These are phyloP conservation scores for Trichomycterus rosablanca DNA, from an alignment of 2,113 vertebrate species.

Conservation along the genomic window DNA sequence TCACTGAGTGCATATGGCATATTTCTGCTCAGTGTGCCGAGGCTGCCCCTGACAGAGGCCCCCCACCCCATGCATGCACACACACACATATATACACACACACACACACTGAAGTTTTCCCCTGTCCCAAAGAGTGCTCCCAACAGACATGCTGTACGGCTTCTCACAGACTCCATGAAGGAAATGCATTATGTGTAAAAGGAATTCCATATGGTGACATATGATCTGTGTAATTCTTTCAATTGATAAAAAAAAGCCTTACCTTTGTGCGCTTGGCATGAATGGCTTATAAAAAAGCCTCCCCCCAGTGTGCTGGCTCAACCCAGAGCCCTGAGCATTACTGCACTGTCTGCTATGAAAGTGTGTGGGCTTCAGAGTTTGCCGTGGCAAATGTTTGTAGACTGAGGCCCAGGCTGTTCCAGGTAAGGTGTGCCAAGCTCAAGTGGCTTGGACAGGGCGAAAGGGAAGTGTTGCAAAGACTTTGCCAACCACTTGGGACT, in stretches of 20 bases:
- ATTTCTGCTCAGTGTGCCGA: constrained; percentile 70
- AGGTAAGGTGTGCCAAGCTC: constrained; percentile 66
- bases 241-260: constrained; percentile 60
- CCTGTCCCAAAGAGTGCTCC: constrained; percentile 67
- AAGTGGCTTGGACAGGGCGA: constrained; percentile 66
- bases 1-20: constrained; percentile 76
- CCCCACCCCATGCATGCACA: constrained; percentile 43
- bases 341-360: constrained; percentile 39
- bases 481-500: constrained; percentile 55
- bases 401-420: constrained; percentile 62
- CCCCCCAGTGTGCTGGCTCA: not conserved
- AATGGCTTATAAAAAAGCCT: constrained; percentile 35
- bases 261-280: constrained; percentile 54
- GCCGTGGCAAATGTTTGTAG: constrained; percentile 47
- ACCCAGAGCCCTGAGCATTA: constrained; percentile 11
- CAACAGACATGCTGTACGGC: constrained; percentile 55
- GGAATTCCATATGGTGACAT: constrained; percentile 74
- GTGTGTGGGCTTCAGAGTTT: constrained; percentile 48
- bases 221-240: constrained; percentile 67
- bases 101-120: constrained; percentile 44
- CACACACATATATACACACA: constrained; percentile 39
- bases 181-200: constrained; percentile 74
- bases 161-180: constrained; percentile 66
- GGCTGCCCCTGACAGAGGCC: constrained; percentile 66
- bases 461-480: constrained; percentile 58